Evolutionary conservation across 2,888 invertebrate genomes (phyloP).

Genomic region (Dromius quadrimaculatus): DNA sequence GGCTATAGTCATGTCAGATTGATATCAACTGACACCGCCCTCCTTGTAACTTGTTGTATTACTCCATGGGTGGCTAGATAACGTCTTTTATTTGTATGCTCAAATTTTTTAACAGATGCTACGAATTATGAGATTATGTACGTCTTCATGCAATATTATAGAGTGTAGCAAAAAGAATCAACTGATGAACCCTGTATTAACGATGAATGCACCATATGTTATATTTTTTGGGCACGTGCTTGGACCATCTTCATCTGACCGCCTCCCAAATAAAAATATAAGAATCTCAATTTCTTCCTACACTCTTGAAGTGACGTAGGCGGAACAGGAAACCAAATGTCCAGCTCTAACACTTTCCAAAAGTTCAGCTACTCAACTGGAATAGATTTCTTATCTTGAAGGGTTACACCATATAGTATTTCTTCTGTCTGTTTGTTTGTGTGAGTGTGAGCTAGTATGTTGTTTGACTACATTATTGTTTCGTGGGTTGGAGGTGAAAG

Average conservation of each 20-base stretch:
- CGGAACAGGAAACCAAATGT: conserved; percentile 19
- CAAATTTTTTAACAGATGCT: conserved; percentile 3
- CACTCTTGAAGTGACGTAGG: conserved; percentile 12
- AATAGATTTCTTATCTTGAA: background rate
- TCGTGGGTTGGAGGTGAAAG: conserved; percentile 10
- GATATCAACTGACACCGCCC: conserved; percentile 21
- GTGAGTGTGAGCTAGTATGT: conserved; percentile 2
- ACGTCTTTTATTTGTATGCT: conserved; percentile 19
- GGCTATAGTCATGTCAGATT: conserved; percentile 12
- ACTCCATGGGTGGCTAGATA: conserved; percentile 5
- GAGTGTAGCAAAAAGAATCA: too few relatives aligned
- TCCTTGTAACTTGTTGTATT: conserved; percentile 13
- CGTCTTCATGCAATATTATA: background rate
- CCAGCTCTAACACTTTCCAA: conserved; percentile 2
- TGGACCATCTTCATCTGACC: background rate
- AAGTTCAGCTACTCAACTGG: conserved; percentile 5
- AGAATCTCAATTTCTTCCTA: background rate
- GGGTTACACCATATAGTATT: conserved; percentile 4
- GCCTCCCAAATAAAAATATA: background rate
- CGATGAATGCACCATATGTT: too few relatives aligned
- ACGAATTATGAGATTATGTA: background rate
- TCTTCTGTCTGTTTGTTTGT: background rate
- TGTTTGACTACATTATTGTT: conserved; percentile 15
- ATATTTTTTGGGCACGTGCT: too few relatives aligned
- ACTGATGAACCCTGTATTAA: too few relatives aligned